phyloP scores from a whole-genome alignment of 2,113 vertebrate genomes.

The Trachemys scripta region DNA sequence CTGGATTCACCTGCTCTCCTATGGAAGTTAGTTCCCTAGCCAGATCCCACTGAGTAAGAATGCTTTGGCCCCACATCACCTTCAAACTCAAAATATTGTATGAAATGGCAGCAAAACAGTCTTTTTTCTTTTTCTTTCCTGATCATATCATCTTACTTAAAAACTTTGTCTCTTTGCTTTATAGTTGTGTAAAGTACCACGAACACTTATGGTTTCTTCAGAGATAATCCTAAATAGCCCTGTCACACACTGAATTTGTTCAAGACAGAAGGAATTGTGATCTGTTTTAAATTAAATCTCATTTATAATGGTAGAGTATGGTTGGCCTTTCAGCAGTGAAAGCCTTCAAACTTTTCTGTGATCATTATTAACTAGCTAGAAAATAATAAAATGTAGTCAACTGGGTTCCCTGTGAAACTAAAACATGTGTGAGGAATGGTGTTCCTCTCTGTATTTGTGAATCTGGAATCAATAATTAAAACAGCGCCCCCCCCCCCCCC shows the following conservation, averaged over 20 bases:
- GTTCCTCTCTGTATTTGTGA: background rate
- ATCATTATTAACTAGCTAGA: slow-evolving; percentile 4
- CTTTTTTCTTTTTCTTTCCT: background rate
- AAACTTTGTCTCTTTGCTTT: background rate
- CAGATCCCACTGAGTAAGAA: background rate
- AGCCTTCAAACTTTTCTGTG: background rate
- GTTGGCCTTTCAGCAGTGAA: background rate
- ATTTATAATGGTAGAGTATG: background rate
- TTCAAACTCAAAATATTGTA: background rate
- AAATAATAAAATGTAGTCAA: background rate
- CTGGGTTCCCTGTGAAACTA: background rate
- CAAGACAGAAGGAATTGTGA: background rate
- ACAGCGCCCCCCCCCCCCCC: background rate
- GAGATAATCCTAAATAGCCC: background rate
- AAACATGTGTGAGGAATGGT: background rate
- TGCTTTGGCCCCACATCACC: background rate
- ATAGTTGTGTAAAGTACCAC: background rate
- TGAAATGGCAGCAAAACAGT: background rate
- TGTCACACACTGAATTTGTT: background rate
- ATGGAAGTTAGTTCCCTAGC: background rate
- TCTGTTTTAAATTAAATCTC: slow-evolving; percentile 1
- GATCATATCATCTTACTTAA: background rate
- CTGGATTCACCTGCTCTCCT: background rate
- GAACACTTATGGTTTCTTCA: background rate
- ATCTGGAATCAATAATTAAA: background rate